Conservation (phyloP, 2,113 vertebrate genomes). For the Phrynosoma blainvillii region DNA sequence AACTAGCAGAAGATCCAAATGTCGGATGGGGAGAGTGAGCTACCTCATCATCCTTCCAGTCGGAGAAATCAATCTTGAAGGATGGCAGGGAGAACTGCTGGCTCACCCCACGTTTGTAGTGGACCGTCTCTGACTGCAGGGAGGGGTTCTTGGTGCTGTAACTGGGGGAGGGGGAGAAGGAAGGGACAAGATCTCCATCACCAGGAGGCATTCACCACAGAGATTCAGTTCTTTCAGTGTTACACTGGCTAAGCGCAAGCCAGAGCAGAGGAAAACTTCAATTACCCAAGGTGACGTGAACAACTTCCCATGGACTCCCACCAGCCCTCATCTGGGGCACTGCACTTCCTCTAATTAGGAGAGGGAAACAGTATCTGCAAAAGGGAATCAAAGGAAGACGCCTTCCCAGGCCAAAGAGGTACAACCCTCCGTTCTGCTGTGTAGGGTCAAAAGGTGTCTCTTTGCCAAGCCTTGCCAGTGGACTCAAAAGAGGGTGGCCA, state of each 20-base stretch:
- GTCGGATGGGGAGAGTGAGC: conserved; percentile 40
- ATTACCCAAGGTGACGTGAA: too few species aligned
- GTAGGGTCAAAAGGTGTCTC: not conserved
- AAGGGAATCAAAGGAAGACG: too few species aligned
- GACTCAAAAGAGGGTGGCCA: not conserved
- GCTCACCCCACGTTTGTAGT: conserved; percentile 95
- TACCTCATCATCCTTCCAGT: conserved; percentile 98
- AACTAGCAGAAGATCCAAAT: not conserved
- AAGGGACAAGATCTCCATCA: conserved; percentile 9
- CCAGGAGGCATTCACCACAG: not conserved
- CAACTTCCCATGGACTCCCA: not conserved
- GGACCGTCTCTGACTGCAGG: conserved; percentile 91
- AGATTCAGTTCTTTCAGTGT: fast-evolving
- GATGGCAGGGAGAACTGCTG: conserved; percentile 97
- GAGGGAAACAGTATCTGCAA: too few species aligned
- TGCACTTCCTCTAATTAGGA: not conserved
- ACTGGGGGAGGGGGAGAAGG: conserved; percentile 63
- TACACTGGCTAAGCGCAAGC: not conserved
- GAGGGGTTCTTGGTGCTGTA: conserved; percentile 91
- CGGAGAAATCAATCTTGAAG: conserved; percentile 95
- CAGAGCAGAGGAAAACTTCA: too few species aligned
- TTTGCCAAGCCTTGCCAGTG: not conserved
- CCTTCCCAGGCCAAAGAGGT: not conserved
- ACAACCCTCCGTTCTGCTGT: too few species aligned
- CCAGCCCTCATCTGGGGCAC: not conserved